A percentile compares a stretch with the other conserved stretches of the same genome.
Conservation (phyloP, 2,797 vertebrate genomes). For the Sphenodon punctatus region DNA sequence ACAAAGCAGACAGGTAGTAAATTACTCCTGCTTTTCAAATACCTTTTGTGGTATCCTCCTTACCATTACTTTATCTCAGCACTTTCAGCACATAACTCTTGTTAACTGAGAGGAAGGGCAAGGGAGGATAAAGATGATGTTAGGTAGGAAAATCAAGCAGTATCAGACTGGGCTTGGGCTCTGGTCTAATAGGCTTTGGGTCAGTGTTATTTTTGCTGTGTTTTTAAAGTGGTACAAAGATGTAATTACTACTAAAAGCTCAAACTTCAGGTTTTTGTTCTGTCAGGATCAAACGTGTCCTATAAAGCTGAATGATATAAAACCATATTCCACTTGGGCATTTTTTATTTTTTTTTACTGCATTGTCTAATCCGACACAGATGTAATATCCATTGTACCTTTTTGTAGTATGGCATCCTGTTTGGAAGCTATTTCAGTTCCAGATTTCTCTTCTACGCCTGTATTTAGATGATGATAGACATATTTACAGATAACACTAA, state of each 20-base stretch:
- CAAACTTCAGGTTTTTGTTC: conserved; percentile 53
- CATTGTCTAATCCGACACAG: conserved; percentile 5
- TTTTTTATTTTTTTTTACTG: conserved; percentile 18
- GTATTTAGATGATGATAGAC: no score
- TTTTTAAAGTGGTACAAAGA: conserved; percentile 51
- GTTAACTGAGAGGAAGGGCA: conserved; percentile 71
- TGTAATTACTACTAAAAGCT: conserved; percentile 58
- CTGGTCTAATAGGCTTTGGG: conserved; percentile 40
- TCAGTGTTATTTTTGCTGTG: conserved; percentile 56
- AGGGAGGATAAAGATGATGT: conserved; percentile 75
- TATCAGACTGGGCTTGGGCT: conserved; percentile 50
- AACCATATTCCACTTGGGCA: not conserved
- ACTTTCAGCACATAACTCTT: conserved; percentile 71
- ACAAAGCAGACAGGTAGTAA: conserved; percentile 75
- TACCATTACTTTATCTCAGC: conserved; percentile 79
- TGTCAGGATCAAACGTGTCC: conserved; percentile 41
- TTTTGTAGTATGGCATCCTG: conserved; percentile 3
- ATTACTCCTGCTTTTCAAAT: conserved; percentile 73
- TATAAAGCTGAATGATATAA: conserved; percentile 45
- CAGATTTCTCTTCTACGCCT: no score
- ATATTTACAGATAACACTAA: no score
- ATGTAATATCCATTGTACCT: conserved; percentile 17
- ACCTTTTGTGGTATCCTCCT: conserved; percentile 71
- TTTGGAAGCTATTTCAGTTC: conserved; percentile 11
- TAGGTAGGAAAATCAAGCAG: conserved; percentile 63